These are phyloP conservation scores for Zosterops borbonicus DNA, from an alignment of 2,113 vertebrate species.

Conservation along the genomic window DNA sequence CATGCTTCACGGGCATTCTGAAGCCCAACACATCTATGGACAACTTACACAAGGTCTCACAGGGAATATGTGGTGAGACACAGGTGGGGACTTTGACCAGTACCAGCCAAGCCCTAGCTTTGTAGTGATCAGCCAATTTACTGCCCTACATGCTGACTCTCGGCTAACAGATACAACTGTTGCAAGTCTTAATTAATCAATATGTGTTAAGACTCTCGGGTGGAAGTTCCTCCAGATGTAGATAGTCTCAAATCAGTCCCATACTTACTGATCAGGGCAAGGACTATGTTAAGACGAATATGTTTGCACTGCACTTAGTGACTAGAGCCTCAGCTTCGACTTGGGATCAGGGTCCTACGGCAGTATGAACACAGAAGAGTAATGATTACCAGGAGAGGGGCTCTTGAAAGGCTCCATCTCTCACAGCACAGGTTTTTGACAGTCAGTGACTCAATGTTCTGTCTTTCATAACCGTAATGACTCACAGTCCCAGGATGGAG, in stretches of 20 bases:
- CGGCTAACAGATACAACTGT: neutral
- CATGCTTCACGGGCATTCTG: neutral
- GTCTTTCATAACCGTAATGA: slow-evolving; percentile 60
- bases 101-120: neutral
- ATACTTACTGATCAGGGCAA: neutral
- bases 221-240: neutral
- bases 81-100: neutral
- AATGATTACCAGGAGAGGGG: slow-evolving; percentile 6
- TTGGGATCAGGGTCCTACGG: neutral
- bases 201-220: neutral
- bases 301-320: neutral
- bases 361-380: slow-evolving; percentile 2
- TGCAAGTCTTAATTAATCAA: neutral
- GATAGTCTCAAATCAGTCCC: neutral
- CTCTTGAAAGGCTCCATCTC: slow-evolving; percentile 29
- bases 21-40: neutral
- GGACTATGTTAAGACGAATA: neutral
- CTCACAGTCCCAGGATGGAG: slow-evolving; percentile 46
- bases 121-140: neutral
- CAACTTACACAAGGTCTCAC: neutral
- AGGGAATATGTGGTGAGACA: neutral
- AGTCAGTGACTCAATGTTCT: slow-evolving; percentile 47
- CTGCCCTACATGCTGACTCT: neutral
- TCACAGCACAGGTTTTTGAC: slow-evolving; percentile 35
- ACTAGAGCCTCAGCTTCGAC: neutral